Evolutionary conservation across 2,797 vertebrate species (phyloP).

Genomic region (Darevskia mixta): DNA sequence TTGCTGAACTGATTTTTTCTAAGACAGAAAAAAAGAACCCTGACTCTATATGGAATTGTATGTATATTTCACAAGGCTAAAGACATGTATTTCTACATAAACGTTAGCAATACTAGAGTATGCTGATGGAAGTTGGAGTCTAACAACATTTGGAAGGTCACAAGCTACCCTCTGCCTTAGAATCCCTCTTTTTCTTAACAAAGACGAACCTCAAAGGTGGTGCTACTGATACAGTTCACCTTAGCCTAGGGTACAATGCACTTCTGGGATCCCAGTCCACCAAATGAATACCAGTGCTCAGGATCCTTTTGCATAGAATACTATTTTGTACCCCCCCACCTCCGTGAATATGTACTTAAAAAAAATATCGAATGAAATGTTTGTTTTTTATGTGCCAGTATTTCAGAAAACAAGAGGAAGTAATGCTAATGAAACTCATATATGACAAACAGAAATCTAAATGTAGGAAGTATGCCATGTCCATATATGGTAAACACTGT

Average conservation of each 20-base stretch:
- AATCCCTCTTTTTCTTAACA: neutral
- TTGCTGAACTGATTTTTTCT: neutral
- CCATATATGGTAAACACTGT: neutral
- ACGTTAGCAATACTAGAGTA: neutral
- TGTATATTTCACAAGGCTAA: neutral
- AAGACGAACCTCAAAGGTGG: neutral
- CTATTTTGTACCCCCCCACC: neutral
- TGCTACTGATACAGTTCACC: neutral
- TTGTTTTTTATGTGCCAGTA: neutral
- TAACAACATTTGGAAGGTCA: too few species aligned
- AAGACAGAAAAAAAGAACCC: neutral
- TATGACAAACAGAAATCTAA: neutral
- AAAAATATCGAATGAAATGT: too few species aligned
- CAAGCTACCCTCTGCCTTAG: neutral
- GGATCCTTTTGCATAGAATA: neutral
- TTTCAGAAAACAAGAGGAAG: neutral
- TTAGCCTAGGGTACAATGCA: neutral
- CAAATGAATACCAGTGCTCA: neutral
- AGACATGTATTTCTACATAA: neutral
- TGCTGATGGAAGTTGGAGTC: too few species aligned
- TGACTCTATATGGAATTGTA: neutral
- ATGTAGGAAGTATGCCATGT: neutral
- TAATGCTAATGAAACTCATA: neutral
- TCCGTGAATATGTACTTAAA: neutral
- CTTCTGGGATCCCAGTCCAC: neutral